Base-by-base conservation (phyloP, 2,113 vertebrate genomes). In the Heterocephalus glaber region DNA sequence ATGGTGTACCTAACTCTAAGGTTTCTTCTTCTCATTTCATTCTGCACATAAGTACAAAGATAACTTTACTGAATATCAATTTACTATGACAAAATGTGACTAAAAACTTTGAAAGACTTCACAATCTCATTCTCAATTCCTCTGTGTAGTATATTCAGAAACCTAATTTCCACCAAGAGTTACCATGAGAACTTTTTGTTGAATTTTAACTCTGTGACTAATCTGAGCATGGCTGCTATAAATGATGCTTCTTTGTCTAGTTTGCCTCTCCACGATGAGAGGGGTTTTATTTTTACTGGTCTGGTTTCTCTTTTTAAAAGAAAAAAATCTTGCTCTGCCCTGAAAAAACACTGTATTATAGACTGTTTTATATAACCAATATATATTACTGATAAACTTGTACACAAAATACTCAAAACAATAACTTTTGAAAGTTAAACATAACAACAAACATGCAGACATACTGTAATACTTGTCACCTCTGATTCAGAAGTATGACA, bases 51-150 rank as follows among this genome's bases (percentile, higher is more conserved):
- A 81, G 47, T 35, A 81, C 38, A 87, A 56, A 81, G 24, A 90
- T 87, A 83, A 52, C 30, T 92, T 93, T 79, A 61, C 54, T 77
- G 41, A 94, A 82, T 28, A 61, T 22, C 41, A 88, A 80, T 94
- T 84, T 85, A 83, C 56, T 77, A 10, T 41, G 20, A 90, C 38
- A 86, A 90, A 85, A 72, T 20, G 24, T 60, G 16, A 4, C 80
- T 54, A 86, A 60, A 61, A 95, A 49, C 26, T 93, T 52, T 35
- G 22, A 74, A 95, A 80, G 44, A 58, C 49, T 83, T 90, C 58
- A 85, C 24, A 61, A 38, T 77, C 41, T 80, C 28, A 91, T 91
- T 24, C 89, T 38, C 33, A 81, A 87, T 14, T 60, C 24, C 17
- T 0, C 56, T 30, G 7, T 52, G 11, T 74, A 19, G 5, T 83